Evolutionary conservation across 2,797 vertebrate genomes (phyloP).

Genomic region (Tiaroga cobitis): DNA sequence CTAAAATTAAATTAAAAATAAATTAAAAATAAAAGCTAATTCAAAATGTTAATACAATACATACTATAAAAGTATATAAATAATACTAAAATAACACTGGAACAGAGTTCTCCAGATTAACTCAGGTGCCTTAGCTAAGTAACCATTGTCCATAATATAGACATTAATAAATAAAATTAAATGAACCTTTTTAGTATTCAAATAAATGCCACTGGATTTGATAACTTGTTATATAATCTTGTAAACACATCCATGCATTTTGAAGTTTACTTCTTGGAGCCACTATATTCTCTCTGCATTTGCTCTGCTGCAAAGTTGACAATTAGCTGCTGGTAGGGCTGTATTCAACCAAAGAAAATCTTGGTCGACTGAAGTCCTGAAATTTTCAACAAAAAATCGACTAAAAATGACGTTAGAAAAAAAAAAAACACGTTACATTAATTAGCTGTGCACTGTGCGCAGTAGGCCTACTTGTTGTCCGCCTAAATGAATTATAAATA

Average conservation of each 20-base stretch:
- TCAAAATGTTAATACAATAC: too few species aligned
- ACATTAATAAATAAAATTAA: too few species aligned
- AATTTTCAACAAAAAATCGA: too few species aligned
- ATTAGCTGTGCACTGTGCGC: too few species aligned
- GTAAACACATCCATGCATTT: background rate
- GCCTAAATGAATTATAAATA: too few species aligned
- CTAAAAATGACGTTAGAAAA: too few species aligned
- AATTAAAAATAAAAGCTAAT: background rate
- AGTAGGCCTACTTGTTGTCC: too few species aligned
- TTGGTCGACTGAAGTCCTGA: too few species aligned
- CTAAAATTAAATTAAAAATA: background rate
- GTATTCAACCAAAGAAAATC: too few species aligned
- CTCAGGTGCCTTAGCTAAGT: background rate
- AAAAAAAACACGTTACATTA: too few species aligned
- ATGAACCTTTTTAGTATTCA: too few species aligned
- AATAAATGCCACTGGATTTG: background rate
- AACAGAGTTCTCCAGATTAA: background rate
- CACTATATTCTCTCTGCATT: background rate
- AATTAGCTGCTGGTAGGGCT: conserved; percentile 55
- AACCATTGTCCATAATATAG: too few species aligned
- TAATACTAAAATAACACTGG: background rate
- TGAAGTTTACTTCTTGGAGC: background rate
- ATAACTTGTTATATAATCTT: background rate
- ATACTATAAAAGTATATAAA: background rate
- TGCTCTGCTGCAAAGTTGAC: conserved; percentile 19